Conservation (phyloP, 2,888 invertebrate species). For the Spilosoma lubricipeda region DNA sequence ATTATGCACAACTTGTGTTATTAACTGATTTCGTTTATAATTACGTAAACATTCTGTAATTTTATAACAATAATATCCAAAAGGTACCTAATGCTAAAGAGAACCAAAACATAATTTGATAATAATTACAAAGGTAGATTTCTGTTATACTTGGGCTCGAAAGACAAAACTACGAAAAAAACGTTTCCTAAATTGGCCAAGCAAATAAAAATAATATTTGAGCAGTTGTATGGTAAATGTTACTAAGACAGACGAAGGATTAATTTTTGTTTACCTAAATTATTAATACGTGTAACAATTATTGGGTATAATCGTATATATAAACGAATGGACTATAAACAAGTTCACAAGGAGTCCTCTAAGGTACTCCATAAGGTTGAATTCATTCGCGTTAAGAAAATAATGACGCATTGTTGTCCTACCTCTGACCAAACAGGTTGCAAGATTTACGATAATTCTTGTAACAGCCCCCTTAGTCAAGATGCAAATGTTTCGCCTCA, state of each 20-base stretch:
- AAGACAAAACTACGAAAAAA: neutral
- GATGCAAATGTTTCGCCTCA: too few species aligned
- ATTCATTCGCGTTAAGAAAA: too few species aligned
- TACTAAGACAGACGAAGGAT: neutral
- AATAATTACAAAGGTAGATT: neutral
- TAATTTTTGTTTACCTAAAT: conserved; percentile 21
- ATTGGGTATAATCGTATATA: too few species aligned
- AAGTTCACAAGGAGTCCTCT: conserved; percentile 34
- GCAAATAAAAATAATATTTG: conserved; percentile 15
- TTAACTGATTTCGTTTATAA: conserved; percentile 47
- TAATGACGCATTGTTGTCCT: too few species aligned
- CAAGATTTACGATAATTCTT: too few species aligned
- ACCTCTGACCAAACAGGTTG: too few species aligned
- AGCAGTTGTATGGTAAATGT: neutral
- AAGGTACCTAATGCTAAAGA: neutral
- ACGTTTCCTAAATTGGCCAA: neutral
- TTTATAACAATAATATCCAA: conserved; percentile 16
- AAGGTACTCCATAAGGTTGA: conserved; percentile 36
- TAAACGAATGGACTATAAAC: too few species aligned
- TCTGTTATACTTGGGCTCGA: neutral
- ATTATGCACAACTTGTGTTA: conserved; percentile 68
- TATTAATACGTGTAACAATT: conserved; percentile 11
- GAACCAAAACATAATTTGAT: neutral
- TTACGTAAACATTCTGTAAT: conserved; percentile 22
- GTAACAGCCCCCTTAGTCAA: too few species aligned